A percentile compares a stretch with the other conserved stretches of the same genome.
Evolutionary conservation across 2,797 vertebrate species (phyloP).

Genomic region (Propithecus deckenii): DNA sequence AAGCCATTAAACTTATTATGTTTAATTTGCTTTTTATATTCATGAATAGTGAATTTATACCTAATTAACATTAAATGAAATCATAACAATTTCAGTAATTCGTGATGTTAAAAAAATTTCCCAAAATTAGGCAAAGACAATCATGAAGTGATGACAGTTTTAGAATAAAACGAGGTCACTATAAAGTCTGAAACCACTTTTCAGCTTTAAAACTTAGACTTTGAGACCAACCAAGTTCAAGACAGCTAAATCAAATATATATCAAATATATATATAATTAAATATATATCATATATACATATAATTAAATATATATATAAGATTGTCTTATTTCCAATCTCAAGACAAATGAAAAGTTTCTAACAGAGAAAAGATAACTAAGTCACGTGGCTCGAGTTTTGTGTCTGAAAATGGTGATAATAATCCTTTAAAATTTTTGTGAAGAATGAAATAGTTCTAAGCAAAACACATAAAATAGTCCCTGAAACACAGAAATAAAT

Average conservation of each 20-base stretch:
- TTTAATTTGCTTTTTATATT: neutral
- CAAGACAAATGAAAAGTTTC: neutral
- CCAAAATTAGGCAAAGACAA: neutral
- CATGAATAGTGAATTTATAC: neutral
- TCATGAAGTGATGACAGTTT: neutral
- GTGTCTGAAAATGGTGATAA: neutral
- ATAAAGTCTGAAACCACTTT: neutral
- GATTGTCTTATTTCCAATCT: neutral
- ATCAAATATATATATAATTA: neutral
- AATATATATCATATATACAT: neutral
- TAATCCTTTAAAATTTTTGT: neutral
- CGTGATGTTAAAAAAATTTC: neutral
- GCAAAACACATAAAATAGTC: neutral
- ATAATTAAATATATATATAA: neutral
- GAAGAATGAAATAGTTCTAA: neutral
- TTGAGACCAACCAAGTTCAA: neutral
- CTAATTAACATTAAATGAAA: slow-evolving; percentile 6
- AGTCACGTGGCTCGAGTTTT: neutral
- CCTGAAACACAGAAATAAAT: neutral
- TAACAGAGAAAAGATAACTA: neutral
- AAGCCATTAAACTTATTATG: neutral
- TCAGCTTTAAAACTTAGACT: neutral
- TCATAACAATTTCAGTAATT: neutral
- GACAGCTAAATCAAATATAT: neutral
- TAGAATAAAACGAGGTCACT: neutral